phyloP scores from a whole-genome alignment of 2,797 vertebrate genomes.

The Momotus momota region DNA sequence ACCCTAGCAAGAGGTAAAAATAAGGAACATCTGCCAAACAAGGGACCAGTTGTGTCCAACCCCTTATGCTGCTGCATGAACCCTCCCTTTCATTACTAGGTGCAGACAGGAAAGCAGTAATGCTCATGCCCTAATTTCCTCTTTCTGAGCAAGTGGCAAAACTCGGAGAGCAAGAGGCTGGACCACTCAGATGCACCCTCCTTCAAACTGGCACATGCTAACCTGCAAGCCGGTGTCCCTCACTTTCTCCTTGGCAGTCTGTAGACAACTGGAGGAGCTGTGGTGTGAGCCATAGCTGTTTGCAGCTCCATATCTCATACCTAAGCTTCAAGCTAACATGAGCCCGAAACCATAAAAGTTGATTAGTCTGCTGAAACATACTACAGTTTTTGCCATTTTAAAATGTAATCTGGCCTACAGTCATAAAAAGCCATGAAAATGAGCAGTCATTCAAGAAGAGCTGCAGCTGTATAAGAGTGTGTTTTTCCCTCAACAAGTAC shows the following conservation, averaged over 20 bases:
- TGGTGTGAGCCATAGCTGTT: rapidly evolving
- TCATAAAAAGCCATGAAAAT: background rate
- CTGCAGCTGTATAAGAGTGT: background rate
- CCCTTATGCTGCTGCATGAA: background rate
- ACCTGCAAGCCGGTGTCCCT: background rate
- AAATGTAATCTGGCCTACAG: background rate
- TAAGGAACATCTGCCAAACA: background rate
- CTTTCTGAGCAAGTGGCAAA: background rate
- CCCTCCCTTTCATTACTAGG: background rate
- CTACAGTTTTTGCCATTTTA: background rate
- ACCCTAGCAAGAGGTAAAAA: background rate
- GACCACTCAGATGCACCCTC: rapidly evolving
- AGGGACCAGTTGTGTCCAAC: background rate
- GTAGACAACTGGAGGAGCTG: background rate
- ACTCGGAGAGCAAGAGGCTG: background rate
- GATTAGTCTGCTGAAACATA: background rate
- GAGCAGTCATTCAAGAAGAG: background rate
- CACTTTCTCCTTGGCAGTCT: rapidly evolving
- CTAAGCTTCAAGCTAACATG: background rate
- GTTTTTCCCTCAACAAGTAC: background rate
- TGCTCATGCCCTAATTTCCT: background rate
- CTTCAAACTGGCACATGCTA: rapidly evolving
- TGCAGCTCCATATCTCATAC: background rate
- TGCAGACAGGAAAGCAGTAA: background rate
- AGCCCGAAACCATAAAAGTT: background rate